Evolutionary conservation across 2,888 invertebrate genomes (phyloP), one percentile per base, ranked within the genome.

Genomic region (Amblyjoppa fuscipennis): DNA sequence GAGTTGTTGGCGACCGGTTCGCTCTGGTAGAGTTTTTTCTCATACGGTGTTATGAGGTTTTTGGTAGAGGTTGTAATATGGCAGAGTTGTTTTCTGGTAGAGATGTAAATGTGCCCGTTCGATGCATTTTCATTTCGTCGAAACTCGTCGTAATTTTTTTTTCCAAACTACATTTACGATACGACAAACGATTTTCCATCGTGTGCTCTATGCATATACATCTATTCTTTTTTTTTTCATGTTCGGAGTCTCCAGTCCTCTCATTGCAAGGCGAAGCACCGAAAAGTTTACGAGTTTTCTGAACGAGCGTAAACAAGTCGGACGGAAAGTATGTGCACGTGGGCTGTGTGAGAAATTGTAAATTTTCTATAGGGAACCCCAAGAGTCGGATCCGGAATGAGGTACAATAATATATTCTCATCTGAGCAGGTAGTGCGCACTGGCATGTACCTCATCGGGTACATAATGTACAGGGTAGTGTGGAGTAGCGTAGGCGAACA

Each of bases 361-460:
- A 34, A 34, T 64, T 31, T 34, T 34, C 16, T 64, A 64, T 64
- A 11, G 34, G 16, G 45, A 49, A 34, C 64, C 34, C 64, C 34
- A 34, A 31, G 34, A 34, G 64, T 64, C 64, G 64, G 64, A 34
- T 64, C 31, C 16, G 64, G 64, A 31, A 64, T 34, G n/a, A 64
- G 64, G n/a, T 31, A 6, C 49, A 69, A 69, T 49, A 49, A 69
- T 69, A 28, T 49, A 69, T 69, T 69, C 16, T 28, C 45, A 16
- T 49, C 25, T 16, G 69, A 69, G 20, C 13, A 49, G 45, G 45
- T 69, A 69, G 45, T 20, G 45, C 49, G 41, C 69, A 16, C 28
- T 49, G 45, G 45, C 11, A 49, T 49, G 69, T 25, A 20, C 25
- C 25, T 25, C 69, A 13, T 16, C 28, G 49, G 20, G 45, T 16